A percentile compares a stretch with the other conserved stretches of the same genome.
phyloP scores from a whole-genome alignment of 2,113 vertebrate genomes.

The Gymnarchus niloticus region DNA sequence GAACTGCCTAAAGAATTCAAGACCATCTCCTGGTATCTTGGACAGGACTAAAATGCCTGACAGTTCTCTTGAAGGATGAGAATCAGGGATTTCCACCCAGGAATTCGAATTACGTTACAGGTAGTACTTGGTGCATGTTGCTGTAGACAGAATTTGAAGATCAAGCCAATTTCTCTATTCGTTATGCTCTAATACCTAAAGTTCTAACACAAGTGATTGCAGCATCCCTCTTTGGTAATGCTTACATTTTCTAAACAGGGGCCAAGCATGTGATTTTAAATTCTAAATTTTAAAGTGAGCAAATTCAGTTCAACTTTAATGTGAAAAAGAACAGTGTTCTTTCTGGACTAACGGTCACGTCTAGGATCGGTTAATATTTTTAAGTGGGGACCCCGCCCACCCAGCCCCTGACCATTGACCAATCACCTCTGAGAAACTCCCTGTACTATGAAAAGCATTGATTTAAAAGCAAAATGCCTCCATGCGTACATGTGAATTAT shows the following conservation, averaged over 20 bases:
- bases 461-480: constrained; percentile 1
- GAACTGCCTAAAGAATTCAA: neutral
- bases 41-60: neutral
- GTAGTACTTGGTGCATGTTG: neutral
- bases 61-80: neutral
- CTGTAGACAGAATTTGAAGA: neutral
- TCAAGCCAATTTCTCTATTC: neutral
- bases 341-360: too few relatives aligned
- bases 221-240: neutral
- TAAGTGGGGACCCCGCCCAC: neutral
- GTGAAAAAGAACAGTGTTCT: neutral
- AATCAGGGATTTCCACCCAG: neutral
- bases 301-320: neutral
- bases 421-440: constrained; percentile 1
- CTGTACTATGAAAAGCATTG: constrained; percentile 18
- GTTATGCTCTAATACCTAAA: neutral
- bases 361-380: too few relatives aligned
- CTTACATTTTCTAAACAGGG: neutral
- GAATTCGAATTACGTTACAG: neutral
- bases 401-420: neutral
- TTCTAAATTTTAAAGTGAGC: neutral
- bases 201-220: neutral
- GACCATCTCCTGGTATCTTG: neutral
- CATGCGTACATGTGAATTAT: constrained; percentile 16
- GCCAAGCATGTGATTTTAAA: neutral